Base-by-base conservation (phyloP, 1,140 invertebrate species). In the Lordiphosa stackelbergi region DNA sequence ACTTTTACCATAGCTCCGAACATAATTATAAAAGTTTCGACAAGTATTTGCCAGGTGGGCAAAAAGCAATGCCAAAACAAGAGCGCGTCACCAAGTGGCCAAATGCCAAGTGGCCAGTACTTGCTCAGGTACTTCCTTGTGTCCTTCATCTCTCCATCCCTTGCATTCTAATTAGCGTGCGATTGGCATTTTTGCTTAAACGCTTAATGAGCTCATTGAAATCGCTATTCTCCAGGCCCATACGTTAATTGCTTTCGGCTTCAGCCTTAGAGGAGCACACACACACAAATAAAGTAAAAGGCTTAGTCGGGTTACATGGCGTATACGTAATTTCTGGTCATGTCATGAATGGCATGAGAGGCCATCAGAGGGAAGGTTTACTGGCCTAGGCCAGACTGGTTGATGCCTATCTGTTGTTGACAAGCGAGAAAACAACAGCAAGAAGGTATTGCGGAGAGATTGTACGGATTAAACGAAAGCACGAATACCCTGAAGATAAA, bases 1-100 rank as follows among this genome's bases (percentile, higher is more conserved):
- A 83, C 78, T 84, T 83, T 83, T 83, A 53, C 77, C 78, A 83
- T 83, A 66, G 78, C 77, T 77, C 65, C 43, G 73, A 83, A 83
- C 77, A 83, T 83, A 83, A 83, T 83, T 83, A 83, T 83, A 83
- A 83, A 83, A 83, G 77, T 83, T 83, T 84, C 52, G 78, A 83
- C 77, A 83, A 83, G 78, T 68, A 77, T 83, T 83, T 83, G 77
- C 77, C 75, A 81, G 75, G 77, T 81, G 75, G 77, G 72, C 75
- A 66, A 52, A 45, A 42, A 60, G 47, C 28, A 46, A 37, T 46
- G 37, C 45, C 49, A 43, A 54, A 51, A 38, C 47, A 57, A 46
- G 64, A 52, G 52, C 56, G 52, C 56, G 75, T 36, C 45, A 56
- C 59, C 72, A 78, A 79, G 74, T 74, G 70, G 58, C 75, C 41